Conservation (phyloP, 2,888 invertebrate species). For the Empis livida region DNA sequence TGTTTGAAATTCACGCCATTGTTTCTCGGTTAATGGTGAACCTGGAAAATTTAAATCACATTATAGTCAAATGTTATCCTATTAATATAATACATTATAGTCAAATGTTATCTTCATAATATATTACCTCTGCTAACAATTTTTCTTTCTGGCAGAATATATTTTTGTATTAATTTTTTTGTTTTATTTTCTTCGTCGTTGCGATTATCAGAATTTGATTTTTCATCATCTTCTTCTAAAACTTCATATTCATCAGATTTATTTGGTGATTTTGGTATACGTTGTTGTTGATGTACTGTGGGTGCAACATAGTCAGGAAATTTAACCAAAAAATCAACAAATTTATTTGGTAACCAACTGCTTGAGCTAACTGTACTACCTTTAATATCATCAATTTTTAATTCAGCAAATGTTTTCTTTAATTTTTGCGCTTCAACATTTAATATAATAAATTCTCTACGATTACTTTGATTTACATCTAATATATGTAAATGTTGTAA, state of each 20-base stretch:
- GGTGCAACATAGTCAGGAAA: constrained; percentile 31
- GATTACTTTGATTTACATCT: constrained; percentile 44
- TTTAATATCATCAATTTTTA: constrained; percentile 50
- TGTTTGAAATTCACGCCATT: constrained; percentile 73
- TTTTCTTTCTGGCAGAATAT: constrained; percentile 27
- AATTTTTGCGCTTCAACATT: constrained; percentile 57
- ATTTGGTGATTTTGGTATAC: constrained; percentile 18
- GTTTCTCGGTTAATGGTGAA: constrained; percentile 55
- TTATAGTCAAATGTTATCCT: neutral
- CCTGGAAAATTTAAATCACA: constrained; percentile 31
- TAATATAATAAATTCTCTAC: constrained; percentile 56
- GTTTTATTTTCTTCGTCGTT: constrained; percentile 22
- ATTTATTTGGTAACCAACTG: constrained; percentile 30
- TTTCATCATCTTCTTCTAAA: constrained; percentile 25
- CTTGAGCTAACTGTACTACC: constrained; percentile 22
- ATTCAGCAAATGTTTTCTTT: constrained; percentile 74
- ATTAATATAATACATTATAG: neutral
- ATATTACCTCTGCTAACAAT: constrained; percentile 20
- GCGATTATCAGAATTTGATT: constrained; percentile 47
- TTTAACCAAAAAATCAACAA: constrained; percentile 29
- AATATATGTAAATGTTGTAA: constrained; percentile 28
- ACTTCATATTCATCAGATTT: constrained; percentile 27
- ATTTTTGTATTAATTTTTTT: constrained; percentile 15
- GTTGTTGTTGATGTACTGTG: constrained; percentile 20
- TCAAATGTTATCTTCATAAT: too few species aligned